phyloP scores from a whole-genome alignment of 2,113 vertebrate genomes.

The Pyrgilauda ruficollis region DNA sequence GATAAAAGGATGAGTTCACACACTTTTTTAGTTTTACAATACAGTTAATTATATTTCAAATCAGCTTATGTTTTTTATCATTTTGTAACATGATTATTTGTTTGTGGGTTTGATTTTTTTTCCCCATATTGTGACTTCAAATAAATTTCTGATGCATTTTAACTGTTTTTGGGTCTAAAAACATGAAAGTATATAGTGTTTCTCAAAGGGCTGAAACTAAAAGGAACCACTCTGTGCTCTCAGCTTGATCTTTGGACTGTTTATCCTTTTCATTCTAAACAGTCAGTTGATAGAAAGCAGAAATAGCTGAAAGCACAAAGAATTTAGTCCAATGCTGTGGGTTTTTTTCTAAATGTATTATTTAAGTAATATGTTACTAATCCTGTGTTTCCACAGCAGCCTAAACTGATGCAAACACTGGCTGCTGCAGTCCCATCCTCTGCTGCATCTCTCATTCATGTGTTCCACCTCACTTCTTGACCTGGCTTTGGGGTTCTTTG shows the following conservation, averaged over 20 bases:
- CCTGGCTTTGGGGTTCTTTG: background rate
- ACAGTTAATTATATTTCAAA: background rate
- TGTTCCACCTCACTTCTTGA: background rate
- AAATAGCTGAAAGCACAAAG: background rate
- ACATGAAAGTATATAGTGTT: background rate
- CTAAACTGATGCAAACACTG: background rate
- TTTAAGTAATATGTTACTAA: background rate
- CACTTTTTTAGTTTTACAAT: background rate
- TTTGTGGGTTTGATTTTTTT: background rate
- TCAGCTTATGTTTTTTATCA: fast-evolving
- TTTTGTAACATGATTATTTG: background rate
- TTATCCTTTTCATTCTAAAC: background rate
- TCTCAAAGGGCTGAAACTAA: background rate
- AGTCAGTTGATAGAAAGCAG: background rate
- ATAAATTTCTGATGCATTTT: background rate
- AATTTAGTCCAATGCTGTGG: background rate
- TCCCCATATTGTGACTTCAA: background rate
- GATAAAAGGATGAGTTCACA: background rate
- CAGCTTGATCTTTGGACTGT: background rate
- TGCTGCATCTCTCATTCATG: background rate
- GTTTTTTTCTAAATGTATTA: background rate
- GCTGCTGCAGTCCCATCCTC: background rate
- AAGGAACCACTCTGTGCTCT: background rate
- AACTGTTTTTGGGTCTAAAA: background rate
- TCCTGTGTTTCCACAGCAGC: background rate